Percentiles rank a stretch among this genome's conserved stretches.
phyloP scores from a whole-genome alignment of 2,113 vertebrate genomes.

The Castor canadensis region DNA sequence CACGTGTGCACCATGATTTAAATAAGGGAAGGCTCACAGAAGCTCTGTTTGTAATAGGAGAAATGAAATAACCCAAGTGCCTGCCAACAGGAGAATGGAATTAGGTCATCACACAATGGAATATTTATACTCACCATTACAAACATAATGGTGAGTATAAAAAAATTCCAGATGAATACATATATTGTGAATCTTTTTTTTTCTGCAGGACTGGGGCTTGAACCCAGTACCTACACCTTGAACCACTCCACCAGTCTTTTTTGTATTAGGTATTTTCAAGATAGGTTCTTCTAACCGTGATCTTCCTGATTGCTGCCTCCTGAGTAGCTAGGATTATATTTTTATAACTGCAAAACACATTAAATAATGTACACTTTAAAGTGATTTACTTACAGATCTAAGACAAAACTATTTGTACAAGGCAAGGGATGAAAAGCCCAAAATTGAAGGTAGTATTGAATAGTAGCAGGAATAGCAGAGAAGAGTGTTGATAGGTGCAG shows the following conservation, averaged over 20 bases:
- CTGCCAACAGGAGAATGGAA: neutral
- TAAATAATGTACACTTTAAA: neutral
- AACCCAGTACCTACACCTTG: too few species aligned
- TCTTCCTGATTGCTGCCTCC: too few species aligned
- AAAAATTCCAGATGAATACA: neutral
- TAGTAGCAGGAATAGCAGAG: neutral
- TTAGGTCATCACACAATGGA: neutral
- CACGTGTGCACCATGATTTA: neutral
- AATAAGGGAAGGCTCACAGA: neutral
- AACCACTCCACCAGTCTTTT: too few species aligned
- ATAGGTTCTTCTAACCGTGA: too few species aligned
- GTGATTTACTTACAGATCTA: neutral
- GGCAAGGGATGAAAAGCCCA: neutral
- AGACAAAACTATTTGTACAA: neutral
- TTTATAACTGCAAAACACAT: neutral
- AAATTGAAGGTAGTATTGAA: neutral
- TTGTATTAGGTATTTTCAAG: too few species aligned
- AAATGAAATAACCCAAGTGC: neutral
- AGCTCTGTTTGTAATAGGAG: neutral
- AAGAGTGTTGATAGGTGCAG: neutral
- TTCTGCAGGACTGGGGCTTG: too few species aligned
- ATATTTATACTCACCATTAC: neutral
- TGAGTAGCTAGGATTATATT: too few species aligned
- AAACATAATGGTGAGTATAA: neutral
- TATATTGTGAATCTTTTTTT: neutral